Conservation (phyloP, 2,797 vertebrate genomes). For the Novumbra hubbsi region DNA sequence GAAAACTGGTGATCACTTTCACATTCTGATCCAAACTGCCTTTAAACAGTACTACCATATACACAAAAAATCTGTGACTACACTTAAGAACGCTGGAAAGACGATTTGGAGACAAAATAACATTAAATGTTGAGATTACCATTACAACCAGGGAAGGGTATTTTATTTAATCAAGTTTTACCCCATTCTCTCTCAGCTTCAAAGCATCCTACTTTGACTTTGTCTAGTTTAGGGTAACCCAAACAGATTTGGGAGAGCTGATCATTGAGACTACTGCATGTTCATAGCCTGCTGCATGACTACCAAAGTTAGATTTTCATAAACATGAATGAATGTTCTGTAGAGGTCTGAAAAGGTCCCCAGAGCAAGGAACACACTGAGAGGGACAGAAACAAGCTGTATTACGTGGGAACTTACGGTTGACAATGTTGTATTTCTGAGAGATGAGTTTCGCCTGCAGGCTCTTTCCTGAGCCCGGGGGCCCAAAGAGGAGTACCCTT, state of each 20-base stretch:
- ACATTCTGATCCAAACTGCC: background rate
- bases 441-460: constrained; percentile 83
- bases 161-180: background rate
- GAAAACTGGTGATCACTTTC: background rate
- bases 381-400: background rate
- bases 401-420: constrained; percentile 74
- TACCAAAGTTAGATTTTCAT: too few species aligned
- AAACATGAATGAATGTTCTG: background rate
- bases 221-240: too few species aligned
- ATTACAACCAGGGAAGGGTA: background rate
- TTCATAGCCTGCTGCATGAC: too few species aligned
- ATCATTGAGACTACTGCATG: too few species aligned
- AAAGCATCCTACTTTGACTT: too few species aligned
- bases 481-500: constrained; percentile 83
- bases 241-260: too few species aligned
- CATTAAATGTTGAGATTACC: background rate
- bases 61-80: background rate
- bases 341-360: background rate
- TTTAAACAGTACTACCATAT: background rate
- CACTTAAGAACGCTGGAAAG: background rate
- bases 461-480: constrained; percentile 85
- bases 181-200: too few species aligned
- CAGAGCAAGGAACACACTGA: constrained; percentile 13
- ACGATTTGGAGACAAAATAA: background rate
- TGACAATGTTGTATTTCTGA: constrained; percentile 82